These are phyloP conservation scores for Microcaecilia unicolor DNA, from an alignment of 2,797 vertebrate genomes.

Conservation along the genomic window DNA sequence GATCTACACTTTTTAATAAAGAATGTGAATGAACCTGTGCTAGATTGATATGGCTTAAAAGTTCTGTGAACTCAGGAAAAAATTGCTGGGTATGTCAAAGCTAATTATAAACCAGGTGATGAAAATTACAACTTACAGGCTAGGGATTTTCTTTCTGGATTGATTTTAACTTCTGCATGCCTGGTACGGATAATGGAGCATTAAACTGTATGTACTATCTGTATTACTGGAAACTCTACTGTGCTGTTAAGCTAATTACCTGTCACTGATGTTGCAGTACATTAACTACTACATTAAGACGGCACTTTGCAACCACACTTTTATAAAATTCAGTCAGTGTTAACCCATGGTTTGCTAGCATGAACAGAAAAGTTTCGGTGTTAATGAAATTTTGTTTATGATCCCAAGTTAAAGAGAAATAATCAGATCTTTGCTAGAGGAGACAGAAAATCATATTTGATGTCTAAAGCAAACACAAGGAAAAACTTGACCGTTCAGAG, in stretches of 20 bases:
- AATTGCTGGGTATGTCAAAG: conserved; percentile 1
- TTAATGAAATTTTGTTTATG: too few species aligned
- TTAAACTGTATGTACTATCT: conserved; percentile 4
- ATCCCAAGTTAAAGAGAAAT: too few species aligned
- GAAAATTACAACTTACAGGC: conserved; percentile 15
- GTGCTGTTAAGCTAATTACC: conserved; percentile 30
- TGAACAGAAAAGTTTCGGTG: conserved; percentile 12
- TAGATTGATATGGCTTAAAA: conserved; percentile 5
- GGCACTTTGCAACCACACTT: conserved; percentile 19
- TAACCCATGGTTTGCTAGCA: too few species aligned
- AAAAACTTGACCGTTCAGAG: too few species aligned
- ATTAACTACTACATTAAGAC: conserved; percentile 37
- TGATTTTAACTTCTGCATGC: conserved; percentile 20
- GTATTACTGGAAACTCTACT: conserved; percentile 28
- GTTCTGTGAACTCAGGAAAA: neutral
- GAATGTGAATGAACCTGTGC: neutral
- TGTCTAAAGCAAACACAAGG: too few species aligned
- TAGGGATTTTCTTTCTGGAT: conserved; percentile 1
- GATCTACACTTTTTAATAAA: too few species aligned
- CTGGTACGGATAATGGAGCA: conserved; percentile 22
- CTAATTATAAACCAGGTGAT: conserved; percentile 7
- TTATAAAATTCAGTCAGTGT: neutral
- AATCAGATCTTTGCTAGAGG: too few species aligned
- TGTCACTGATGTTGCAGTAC: conserved; percentile 22
- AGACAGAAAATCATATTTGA: too few species aligned